phyloP scores from a whole-genome alignment of 2,888 invertebrate species.

The Tribolium freemani region DNA sequence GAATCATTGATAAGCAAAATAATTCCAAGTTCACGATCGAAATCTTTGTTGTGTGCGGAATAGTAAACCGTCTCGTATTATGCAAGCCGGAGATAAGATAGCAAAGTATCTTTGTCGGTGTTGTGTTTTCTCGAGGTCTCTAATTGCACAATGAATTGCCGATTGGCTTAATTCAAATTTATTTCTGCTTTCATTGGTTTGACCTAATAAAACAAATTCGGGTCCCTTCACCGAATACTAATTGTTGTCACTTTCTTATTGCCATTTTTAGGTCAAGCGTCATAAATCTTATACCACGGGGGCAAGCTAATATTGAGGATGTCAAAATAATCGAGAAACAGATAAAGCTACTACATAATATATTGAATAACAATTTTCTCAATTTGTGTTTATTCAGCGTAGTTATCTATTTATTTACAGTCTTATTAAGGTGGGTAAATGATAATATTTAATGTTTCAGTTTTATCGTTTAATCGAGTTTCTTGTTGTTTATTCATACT shows the following conservation, averaged over 20 bases:
- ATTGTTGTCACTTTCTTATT: conserved; percentile 8
- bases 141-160: background rate
- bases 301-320: background rate
- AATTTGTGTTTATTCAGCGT: too few species aligned
- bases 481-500: too few species aligned
- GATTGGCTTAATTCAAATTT: conserved; percentile 17
- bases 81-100: background rate
- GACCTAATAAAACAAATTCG: conserved; percentile 23
- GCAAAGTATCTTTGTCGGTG: background rate
- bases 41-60: conserved; percentile 3
- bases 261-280: conserved; percentile 12
- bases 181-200: conserved; percentile 22
- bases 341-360: too few species aligned
- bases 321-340: too few species aligned
- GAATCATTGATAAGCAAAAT: conserved; percentile 31
- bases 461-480: too few species aligned
- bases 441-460: too few species aligned
- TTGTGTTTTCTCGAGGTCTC: background rate
- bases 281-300: conserved; percentile 5
- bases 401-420: too few species aligned
- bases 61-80: background rate
- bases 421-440: too few species aligned
- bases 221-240: conserved; percentile 22
- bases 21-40: conserved; percentile 31
- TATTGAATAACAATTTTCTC: too few species aligned